These are phyloP conservation scores for Drosophila kanapiae DNA, from an alignment of 1,140 invertebrate genomes.

Conservation along the genomic window DNA sequence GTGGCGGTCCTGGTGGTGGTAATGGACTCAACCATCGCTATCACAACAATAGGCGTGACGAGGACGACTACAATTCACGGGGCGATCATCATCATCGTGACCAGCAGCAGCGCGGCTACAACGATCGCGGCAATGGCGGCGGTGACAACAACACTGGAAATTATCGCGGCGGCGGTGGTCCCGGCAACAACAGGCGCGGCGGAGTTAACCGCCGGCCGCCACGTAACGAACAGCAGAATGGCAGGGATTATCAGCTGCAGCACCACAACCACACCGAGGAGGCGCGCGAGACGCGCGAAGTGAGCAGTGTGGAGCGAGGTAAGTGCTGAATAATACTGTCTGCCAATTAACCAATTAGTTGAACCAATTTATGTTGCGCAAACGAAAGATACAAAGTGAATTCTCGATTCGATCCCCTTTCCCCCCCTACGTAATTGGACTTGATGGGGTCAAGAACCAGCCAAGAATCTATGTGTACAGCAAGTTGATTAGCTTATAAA, in stretches of 20 bases:
- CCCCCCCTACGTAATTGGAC: conserved; percentile 19
- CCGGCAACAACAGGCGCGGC: conserved; percentile 72
- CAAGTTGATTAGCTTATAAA: conserved; percentile 43
- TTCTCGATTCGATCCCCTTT: conserved; percentile 16
- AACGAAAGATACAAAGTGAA: conserved; percentile 46
- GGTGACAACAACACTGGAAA: conserved; percentile 53
- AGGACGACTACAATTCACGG: conserved; percentile 83
- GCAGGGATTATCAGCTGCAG: conserved; percentile 78
- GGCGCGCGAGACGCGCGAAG: conserved; percentile 78
- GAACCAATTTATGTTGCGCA: conserved; percentile 42
- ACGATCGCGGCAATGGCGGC: conserved; percentile 61
- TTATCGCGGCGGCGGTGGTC: conserved; percentile 58
- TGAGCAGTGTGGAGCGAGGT: conserved; percentile 84
- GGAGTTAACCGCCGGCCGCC: conserved; percentile 69
- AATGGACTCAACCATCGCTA: conserved; percentile 81
- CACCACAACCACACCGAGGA: conserved; percentile 83
- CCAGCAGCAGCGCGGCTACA: conserved; percentile 59
- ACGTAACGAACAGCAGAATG: conserved; percentile 78
- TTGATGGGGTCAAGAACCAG: conserved; percentile 23
- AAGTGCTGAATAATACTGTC: conserved; percentile 51
- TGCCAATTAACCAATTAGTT: conserved; percentile 58
- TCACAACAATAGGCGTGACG: conserved; percentile 81
- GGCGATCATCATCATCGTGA: conserved; percentile 81
- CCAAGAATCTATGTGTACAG: conserved; percentile 35
- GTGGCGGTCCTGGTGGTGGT: conserved; percentile 62